phyloP scores from a whole-genome alignment of 2,113 vertebrate species.

The Hippocampus guttulatus region DNA sequence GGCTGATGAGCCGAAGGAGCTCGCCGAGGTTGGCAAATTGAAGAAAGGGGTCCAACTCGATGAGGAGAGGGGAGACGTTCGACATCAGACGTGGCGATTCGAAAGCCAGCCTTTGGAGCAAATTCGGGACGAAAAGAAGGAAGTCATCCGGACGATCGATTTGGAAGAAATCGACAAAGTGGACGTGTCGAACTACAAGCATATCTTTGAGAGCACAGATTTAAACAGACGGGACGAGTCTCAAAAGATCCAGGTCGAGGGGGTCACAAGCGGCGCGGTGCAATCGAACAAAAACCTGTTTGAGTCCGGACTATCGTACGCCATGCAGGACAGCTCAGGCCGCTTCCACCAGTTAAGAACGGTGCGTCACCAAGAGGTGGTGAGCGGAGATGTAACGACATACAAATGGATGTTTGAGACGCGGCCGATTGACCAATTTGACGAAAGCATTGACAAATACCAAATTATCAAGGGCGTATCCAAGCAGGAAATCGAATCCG shows the following conservation, averaged over 20 bases:
- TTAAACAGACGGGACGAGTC: constrained; percentile 71
- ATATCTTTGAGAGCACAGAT: constrained; percentile 81
- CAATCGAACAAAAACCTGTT: constrained; percentile 83
- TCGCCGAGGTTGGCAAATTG: constrained; percentile 79
- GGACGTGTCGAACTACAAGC: constrained; percentile 78
- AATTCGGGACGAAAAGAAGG: constrained; percentile 82
- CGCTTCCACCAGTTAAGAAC: constrained; percentile 87
- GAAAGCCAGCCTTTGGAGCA: constrained; percentile 85
- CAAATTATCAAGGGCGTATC: constrained; percentile 89
- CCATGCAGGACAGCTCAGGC: constrained; percentile 85
- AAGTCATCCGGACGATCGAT: constrained; percentile 76
- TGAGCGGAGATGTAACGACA: constrained; percentile 84
- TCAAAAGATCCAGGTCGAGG: constrained; percentile 81
- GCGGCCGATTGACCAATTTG: constrained; percentile 85
- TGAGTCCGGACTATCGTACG: constrained; percentile 81
- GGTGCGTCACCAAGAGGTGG: constrained; percentile 84
- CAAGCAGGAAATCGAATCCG: constrained; percentile 83
- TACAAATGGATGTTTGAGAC: constrained; percentile 95
- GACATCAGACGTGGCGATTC: constrained; percentile 85
- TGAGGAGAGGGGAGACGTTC: constrained; percentile 85
- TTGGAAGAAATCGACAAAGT: constrained; percentile 84
- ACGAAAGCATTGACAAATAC: constrained; percentile 79
- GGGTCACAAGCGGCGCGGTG: constrained; percentile 78
- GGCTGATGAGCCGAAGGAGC: constrained; percentile 77
- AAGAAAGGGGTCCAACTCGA: constrained; percentile 71